Base-by-base conservation (phyloP, 1,140 invertebrate species). In the Drosophila miranda region DNA sequence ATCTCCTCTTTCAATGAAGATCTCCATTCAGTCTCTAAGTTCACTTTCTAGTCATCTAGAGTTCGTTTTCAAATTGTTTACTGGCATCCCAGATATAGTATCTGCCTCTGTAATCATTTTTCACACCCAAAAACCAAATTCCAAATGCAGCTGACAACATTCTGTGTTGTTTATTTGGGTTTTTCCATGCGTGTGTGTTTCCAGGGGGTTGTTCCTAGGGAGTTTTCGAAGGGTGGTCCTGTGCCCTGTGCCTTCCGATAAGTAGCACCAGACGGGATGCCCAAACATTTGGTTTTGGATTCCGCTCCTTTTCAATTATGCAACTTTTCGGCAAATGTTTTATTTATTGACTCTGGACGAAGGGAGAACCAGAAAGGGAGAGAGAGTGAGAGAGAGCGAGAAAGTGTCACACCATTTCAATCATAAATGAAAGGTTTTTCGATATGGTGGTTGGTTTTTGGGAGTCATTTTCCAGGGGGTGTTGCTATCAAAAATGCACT, bases 311-410 rank as follows among this genome's bases (percentile, higher is more conserved):
- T 84, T 86, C 81, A 86, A 86, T 86, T 87, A 86, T 87, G 77
- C 77, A 86, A 86, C 82, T 75, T 73, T 75, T 74, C 60, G 77
- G 69, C 81, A 77, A 86, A 87, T 86, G 78, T 81, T 75, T 86
- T 86, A 81, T 86, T 86, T 86, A 86, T 87, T 86, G 81, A 86
- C 81, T 86, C 59, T 86, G 52, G 41, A 55, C 34, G 19, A 30
- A 23, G 9, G 21, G 45, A 26, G 19, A 49, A 34, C 48, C 4
- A 19, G 23, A 6, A 28, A 23, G 23, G 4, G 23, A 23, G 23
- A 4, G 23, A 3, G 23, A 23, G 3, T 3, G 23, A 23, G 23
- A 4, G 23, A 23, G 43, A 44, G n/a, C 44, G 49, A 19, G 42
- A 11, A 41, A 49, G 16, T 56, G 52, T 64, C 69, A 52, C 69